phyloP scores from a whole-genome alignment of 2,888 invertebrate species.

The Leptopilina drosophilae region DNA sequence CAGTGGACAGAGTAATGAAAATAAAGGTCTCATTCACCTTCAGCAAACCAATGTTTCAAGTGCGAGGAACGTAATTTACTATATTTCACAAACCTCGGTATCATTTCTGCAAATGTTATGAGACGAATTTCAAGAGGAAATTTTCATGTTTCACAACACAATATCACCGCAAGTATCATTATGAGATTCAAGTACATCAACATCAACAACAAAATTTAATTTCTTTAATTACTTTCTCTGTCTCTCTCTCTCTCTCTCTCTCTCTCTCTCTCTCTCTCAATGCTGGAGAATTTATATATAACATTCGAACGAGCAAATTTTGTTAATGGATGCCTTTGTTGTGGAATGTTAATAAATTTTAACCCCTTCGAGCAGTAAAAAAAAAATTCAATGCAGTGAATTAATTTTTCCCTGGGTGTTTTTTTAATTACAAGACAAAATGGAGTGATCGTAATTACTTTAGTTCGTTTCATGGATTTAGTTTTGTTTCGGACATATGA shows the following conservation, averaged over 20 bases:
- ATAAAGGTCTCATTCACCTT: slow-evolving; percentile 32
- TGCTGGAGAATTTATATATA: neutral
- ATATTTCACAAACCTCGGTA: neutral
- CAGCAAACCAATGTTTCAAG: neutral
- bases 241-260: no score
- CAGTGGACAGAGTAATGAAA: slow-evolving; percentile 7
- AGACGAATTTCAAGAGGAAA: neutral
- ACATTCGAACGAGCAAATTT: neutral
- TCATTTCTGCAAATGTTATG: slow-evolving; percentile 11
- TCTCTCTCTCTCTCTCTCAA: no score
- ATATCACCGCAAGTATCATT: neutral
- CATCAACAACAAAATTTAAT: neutral
- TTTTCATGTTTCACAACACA: slow-evolving; percentile 2
- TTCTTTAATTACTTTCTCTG: neutral
- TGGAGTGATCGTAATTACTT: no score
- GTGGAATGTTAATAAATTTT: neutral
- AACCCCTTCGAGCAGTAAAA: neutral
- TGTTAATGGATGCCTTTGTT: slow-evolving; percentile 3
- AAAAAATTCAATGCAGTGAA: no score
- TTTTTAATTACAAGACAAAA: no score
- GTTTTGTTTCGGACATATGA: slow-evolving; percentile 8
- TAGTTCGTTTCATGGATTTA: neutral
- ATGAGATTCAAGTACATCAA: neutral
- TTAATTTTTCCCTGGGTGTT: no score
- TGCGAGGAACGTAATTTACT: neutral